These are phyloP conservation scores for Anolis apletophallus DNA, from an alignment of 2,797 vertebrate genomes.

Conservation along the genomic window DNA sequence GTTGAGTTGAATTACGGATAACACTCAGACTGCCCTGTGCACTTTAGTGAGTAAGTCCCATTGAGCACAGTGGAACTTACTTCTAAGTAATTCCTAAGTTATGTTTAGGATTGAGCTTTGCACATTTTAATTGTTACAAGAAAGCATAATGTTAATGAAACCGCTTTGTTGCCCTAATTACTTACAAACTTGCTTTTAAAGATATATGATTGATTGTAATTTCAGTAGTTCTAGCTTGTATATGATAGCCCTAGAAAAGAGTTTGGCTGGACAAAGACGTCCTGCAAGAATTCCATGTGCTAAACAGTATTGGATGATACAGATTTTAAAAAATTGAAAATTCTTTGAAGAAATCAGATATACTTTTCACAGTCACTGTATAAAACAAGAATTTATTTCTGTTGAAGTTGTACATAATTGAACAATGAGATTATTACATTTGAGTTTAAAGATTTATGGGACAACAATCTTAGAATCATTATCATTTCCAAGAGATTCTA, in stretches of 20 bases:
- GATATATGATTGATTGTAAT: neutral
- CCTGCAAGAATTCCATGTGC: neutral
- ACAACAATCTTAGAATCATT: neutral
- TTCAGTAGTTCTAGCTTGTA: neutral
- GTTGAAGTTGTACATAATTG: neutral
- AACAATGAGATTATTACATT: neutral
- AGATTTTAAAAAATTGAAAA: neutral
- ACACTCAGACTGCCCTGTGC: neutral
- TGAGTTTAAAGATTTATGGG: neutral
- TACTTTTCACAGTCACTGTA: neutral
- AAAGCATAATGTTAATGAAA: neutral
- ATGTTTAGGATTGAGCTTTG: neutral
- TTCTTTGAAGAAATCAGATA: slow-evolving; percentile 21
- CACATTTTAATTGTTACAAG: neutral
- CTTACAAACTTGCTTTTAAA: neutral
- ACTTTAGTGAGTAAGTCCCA: neutral
- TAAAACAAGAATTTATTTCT: neutral
- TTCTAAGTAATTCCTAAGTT: neutral
- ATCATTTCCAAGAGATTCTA: neutral
- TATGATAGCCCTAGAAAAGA: neutral
- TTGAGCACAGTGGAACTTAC: neutral
- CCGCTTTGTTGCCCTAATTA: neutral
- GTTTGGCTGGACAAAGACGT: neutral
- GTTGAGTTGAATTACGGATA: neutral
- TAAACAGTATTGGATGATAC: no score